Evolutionary conservation across 2,113 vertebrate genomes (phyloP).

Genomic region (Pluvialis apricaria): DNA sequence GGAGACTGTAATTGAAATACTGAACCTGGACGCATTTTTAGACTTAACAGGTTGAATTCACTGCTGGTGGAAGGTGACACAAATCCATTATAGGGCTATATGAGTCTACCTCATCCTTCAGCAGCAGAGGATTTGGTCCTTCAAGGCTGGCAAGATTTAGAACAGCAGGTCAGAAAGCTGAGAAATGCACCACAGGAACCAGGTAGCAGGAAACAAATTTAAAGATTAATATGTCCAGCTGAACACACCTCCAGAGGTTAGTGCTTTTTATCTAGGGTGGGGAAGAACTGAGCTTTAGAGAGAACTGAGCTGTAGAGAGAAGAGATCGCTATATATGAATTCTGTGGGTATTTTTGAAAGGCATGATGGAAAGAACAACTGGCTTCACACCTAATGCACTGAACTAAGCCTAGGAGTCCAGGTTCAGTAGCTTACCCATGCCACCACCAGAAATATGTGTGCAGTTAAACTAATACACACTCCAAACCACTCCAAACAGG

Average conservation of each 20-base stretch:
- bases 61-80: not conserved
- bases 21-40: not conserved
- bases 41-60: not conserved
- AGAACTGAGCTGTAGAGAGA: not conserved
- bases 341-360: not conserved
- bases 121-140: not conserved
- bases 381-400: not conserved
- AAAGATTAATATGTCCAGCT: not conserved
- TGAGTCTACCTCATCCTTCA: not conserved
- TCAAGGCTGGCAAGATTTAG: not conserved
- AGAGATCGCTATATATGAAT: not conserved
- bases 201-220: not conserved
- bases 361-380: not conserved
- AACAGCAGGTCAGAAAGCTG: constrained; percentile 12
- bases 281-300: not conserved
- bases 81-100: not conserved
- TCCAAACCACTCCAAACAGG: not conserved
- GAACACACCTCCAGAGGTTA: not conserved
- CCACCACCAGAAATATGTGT: not conserved
- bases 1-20: not conserved
- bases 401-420: not conserved
- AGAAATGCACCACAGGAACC: not conserved
- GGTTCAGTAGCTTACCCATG: not conserved
- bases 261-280: not conserved
- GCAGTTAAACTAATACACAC: not conserved